Evolutionary conservation across 2,888 invertebrate genomes (phyloP).

Genomic region (Tromatobia lineatoria): DNA sequence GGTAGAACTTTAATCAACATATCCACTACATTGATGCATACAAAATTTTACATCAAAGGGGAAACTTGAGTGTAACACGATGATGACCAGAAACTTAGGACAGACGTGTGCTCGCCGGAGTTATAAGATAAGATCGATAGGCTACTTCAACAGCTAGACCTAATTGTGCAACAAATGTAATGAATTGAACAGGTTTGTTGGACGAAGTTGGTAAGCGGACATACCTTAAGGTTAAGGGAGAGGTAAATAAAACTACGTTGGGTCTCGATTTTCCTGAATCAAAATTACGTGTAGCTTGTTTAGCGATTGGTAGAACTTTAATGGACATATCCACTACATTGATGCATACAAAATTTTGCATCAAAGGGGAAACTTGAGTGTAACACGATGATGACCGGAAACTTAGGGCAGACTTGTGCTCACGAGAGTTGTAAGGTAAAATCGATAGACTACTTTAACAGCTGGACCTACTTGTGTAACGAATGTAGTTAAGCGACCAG

Average conservation of each 20-base stretch:
- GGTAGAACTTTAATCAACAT: too few relatives aligned
- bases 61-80: background rate
- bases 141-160: background rate
- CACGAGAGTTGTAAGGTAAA: background rate
- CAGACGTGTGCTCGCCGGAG: background rate
- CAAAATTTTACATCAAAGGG: background rate
- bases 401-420: background rate
- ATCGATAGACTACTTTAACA: background rate
- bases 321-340: too few relatives aligned
- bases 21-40: too few relatives aligned
- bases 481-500: background rate
- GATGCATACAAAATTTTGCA: background rate
- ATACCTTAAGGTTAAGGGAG: background rate
- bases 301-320: too few relatives aligned
- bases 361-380: slow-evolving; percentile 2
- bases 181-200: background rate
- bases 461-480: background rate
- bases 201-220: background rate
- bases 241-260: too few relatives aligned
- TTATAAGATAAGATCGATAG: background rate
- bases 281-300: too few relatives aligned
- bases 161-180: background rate
- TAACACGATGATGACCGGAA: background rate
- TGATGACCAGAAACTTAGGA: background rate
- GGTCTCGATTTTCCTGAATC: too few relatives aligned